A percentile compares a stretch with the other conserved stretches of the same genome.
Evolutionary conservation across 30 jellyfish, hydroid and myxozoan genomes (phyloP).

Genomic region (Pseudorhiza aurosa): DNA sequence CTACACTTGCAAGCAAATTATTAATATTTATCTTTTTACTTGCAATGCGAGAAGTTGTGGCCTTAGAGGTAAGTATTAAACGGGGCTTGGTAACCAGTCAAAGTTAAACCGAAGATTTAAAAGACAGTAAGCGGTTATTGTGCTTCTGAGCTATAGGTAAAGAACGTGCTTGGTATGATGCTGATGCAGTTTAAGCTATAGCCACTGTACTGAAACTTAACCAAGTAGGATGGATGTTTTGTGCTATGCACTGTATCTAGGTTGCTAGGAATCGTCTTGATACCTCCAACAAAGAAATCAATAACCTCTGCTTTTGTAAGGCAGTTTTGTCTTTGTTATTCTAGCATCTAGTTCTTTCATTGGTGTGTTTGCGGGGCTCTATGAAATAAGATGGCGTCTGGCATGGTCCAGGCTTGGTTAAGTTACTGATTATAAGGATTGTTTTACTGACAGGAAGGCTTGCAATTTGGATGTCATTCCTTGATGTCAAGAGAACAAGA

Average conservation of each 20-base stretch:
- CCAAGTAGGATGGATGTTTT: no score
- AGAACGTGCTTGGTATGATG: no score
- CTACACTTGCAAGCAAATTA: not conserved
- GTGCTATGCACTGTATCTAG: no score
- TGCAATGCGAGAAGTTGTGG: conserved; percentile 21
- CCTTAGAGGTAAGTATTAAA: conserved; percentile 31
- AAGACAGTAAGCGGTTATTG: no score
- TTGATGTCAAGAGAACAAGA: conserved; percentile 34
- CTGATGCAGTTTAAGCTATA: no score
- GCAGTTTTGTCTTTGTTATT: no score
- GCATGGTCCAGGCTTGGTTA: conserved; percentile 52
- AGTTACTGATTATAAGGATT: conserved; percentile 61
- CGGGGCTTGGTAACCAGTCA: not conserved
- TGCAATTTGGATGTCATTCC: conserved; percentile 38
- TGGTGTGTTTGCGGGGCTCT: not conserved
- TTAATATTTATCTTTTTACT: conserved; percentile 58
- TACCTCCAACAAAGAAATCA: no score
- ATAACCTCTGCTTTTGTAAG: no score
- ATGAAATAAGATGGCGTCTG: conserved; percentile 36
- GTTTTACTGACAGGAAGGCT: conserved; percentile 66
- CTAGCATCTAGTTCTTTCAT: not conserved
- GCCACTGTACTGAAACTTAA: no score
- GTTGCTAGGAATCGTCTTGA: no score
- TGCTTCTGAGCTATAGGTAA: no score
- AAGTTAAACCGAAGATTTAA: no score